A percentile compares a stretch with the other conserved stretches of the same genome.
Evolutionary conservation across 2,113 vertebrate species (phyloP).

Genomic region (Dissostichus mawsoni): DNA sequence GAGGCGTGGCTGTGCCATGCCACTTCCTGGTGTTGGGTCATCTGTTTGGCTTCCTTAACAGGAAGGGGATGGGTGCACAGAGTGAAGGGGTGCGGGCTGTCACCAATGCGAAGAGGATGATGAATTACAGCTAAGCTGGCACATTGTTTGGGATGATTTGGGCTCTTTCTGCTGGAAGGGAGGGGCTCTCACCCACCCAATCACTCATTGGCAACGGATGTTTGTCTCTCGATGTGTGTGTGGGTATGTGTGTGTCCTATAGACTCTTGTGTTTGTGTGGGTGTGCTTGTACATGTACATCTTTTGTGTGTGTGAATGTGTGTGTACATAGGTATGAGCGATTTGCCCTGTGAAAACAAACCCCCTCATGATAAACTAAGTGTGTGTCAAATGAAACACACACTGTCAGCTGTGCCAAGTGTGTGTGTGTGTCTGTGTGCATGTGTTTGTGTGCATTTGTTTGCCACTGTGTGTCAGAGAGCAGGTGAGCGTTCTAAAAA

Average conservation of each 20-base stretch:
- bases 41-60: constrained; percentile 61
- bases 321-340: constrained; percentile 58
- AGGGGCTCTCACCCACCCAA: constrained; percentile 79
- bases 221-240: constrained; percentile 57
- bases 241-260: constrained; percentile 27
- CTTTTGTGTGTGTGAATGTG: constrained; percentile 35
- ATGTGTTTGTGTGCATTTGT: constrained; percentile 27
- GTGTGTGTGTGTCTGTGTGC: constrained; percentile 31
- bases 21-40: constrained; percentile 69
- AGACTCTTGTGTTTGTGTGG: constrained; percentile 28
- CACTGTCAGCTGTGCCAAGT: constrained; percentile 57
- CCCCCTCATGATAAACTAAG: constrained; percentile 50
- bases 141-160: constrained; percentile 82
- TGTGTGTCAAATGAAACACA: constrained; percentile 47
- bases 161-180: constrained; percentile 93
- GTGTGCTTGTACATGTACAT: constrained; percentile 45
- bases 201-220: constrained; percentile 73
- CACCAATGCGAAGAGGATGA: constrained; percentile 76
- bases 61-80: constrained; percentile 55
- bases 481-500: constrained; percentile 75
- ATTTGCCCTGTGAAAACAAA: constrained; percentile 58
- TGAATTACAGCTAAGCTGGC: constrained; percentile 82
- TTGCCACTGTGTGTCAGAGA: constrained; percentile 58
- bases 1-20: constrained; percentile 66
- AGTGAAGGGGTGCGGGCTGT: constrained; percentile 59